phyloP scores from a whole-genome alignment of 2,113 vertebrate genomes.

The Alexandromys fortis region DNA sequence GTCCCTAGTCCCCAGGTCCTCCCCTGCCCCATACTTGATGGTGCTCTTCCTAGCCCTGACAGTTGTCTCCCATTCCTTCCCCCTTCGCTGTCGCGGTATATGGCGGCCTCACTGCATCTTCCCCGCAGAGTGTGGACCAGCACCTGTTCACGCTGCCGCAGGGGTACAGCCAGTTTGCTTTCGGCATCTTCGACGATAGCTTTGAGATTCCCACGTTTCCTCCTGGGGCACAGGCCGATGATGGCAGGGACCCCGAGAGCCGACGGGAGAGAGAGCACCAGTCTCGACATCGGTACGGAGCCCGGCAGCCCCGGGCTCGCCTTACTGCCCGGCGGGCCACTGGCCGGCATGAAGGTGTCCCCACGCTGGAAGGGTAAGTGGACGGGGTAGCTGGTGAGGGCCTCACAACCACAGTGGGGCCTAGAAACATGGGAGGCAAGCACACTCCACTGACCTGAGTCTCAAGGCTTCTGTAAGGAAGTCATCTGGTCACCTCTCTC shows the following conservation, averaged over 20 bases:
- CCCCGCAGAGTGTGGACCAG: constrained; percentile 90
- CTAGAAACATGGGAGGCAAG: not conserved
- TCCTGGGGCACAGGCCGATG: constrained; percentile 86
- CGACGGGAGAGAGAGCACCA: constrained; percentile 92
- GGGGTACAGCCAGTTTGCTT: constrained; percentile 94
- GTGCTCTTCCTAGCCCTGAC: not conserved
- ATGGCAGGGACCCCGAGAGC: constrained; percentile 92
- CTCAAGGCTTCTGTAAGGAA: not conserved
- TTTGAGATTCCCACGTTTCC: constrained; percentile 91
- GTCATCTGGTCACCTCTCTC: not conserved
- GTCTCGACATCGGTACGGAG: constrained; percentile 93
- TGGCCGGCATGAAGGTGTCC: constrained; percentile 94
- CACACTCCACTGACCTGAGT: not conserved
- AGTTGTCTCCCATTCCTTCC: not conserved
- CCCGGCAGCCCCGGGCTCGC: constrained; percentile 92
- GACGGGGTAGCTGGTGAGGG: not conserved
- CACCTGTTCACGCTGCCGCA: constrained; percentile 94
- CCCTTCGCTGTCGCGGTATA: too few relatives aligned
- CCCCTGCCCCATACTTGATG: not conserved
- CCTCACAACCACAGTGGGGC: not conserved
- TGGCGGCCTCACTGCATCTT: not conserved
- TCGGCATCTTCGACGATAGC: constrained; percentile 94
- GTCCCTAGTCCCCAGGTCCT: too few relatives aligned
- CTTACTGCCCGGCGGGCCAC: constrained; percentile 91
- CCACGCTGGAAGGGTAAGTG: constrained; percentile 94